Evolutionary conservation across 92 coral and sea anemone species (phyloP).

Genomic region (Pocillopora grandis): DNA sequence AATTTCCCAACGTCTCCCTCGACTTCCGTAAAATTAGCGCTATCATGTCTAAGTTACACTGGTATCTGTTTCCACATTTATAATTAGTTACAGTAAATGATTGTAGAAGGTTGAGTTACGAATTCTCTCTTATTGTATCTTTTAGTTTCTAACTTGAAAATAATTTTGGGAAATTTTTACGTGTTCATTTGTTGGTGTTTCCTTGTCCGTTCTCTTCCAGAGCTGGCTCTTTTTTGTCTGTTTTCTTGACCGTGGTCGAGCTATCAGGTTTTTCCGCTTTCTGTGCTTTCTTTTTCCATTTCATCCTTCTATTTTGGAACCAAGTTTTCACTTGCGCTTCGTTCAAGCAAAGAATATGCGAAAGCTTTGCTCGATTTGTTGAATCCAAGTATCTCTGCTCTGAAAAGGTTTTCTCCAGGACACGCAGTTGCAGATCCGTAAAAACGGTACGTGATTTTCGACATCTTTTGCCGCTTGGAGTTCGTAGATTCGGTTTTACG

Average conservation of each 20-base stretch:
- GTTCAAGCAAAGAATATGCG: conserved; percentile 91
- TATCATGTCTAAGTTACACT: conserved; percentile 21
- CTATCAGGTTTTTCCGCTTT: conserved; percentile 49
- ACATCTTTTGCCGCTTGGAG: conserved; percentile 95
- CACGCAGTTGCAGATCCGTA: conserved; percentile 93
- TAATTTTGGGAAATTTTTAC: conserved; percentile 8
- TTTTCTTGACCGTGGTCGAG: conserved; percentile 27
- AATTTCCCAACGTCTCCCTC: conserved; percentile 27
- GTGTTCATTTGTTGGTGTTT: conserved; percentile 1
- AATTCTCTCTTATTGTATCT: neutral
- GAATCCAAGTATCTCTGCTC: conserved; percentile 97
- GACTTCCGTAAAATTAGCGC: conserved; percentile 26
- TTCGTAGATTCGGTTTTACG: conserved; percentile 91
- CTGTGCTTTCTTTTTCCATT: conserved; percentile 85
- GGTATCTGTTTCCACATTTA: conserved; percentile 24
- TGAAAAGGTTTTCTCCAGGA: conserved; percentile 92
- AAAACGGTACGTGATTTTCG: conserved; percentile 98
- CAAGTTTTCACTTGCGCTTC: conserved; percentile 99
- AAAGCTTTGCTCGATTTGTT: conserved; percentile 90
- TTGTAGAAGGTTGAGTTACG: neutral
- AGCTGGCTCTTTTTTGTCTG: conserved; percentile 7
- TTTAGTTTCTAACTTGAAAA: neutral
- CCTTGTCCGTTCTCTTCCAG: neutral
- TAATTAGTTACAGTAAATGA: conserved; percentile 6
- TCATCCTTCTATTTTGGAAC: conserved; percentile 98